These are phyloP conservation scores for Neodiprion virginianus DNA, from an alignment of 1,140 invertebrate genomes.

Conservation along the genomic window DNA sequence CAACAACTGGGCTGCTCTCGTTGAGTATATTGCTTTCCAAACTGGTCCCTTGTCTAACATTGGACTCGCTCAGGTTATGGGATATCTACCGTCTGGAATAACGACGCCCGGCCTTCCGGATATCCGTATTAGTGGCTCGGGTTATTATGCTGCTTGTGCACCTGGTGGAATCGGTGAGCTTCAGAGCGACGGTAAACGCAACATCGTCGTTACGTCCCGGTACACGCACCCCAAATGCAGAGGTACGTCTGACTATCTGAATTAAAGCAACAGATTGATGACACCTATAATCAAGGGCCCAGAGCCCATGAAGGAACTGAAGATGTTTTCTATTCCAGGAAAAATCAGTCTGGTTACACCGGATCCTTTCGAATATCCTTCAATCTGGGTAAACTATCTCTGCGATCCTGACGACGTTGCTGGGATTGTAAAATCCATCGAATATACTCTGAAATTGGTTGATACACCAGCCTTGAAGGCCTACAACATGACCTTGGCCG, in stretches of 20 bases:
- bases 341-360: slow-evolving; percentile 55
- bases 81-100: slow-evolving; percentile 66
- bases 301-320: background rate
- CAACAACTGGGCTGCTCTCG: slow-evolving; percentile 67
- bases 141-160: slow-evolving; percentile 70
- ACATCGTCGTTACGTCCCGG: slow-evolving; percentile 58
- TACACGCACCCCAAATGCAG: slow-evolving; percentile 63
- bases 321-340: slow-evolving; percentile 29
- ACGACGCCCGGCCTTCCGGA: slow-evolving; percentile 67
- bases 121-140: slow-evolving; percentile 73
- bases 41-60: slow-evolving; percentile 69
- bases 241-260: slow-evolving; percentile 44
- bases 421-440: slow-evolving; percentile 60
- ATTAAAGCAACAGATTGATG: background rate
- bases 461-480: slow-evolving; percentile 57
- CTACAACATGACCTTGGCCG: slow-evolving; percentile 59
- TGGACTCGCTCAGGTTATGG: slow-evolving; percentile 68
- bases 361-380: slow-evolving; percentile 66
- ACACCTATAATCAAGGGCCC: background rate
- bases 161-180: slow-evolving; percentile 58
- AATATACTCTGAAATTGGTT: slow-evolving; percentile 52
- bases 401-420: slow-evolving; percentile 54
- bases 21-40: slow-evolving; percentile 68
- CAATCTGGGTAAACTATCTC: slow-evolving; percentile 68
- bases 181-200: slow-evolving; percentile 66